Percentiles rank a stretch among this genome's conserved stretches.
phyloP scores from a whole-genome alignment of 1,140 invertebrate species.

The Drosophila sp. region DNA sequence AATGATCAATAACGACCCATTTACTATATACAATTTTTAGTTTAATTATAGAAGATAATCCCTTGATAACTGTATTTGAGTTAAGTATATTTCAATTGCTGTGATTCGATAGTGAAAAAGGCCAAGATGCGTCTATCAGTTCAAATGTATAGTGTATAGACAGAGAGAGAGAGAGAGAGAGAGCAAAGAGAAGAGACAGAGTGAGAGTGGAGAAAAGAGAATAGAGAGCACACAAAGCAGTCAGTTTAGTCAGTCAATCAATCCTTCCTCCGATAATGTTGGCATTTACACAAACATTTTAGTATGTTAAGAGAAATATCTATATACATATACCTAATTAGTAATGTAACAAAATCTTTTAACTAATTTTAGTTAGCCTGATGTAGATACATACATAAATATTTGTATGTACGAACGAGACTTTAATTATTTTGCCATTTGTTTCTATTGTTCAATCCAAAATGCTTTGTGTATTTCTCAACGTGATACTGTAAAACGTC shows the following conservation, averaged over 20 bases:
- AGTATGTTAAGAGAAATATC: slow-evolving; percentile 48
- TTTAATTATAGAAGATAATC: slow-evolving; percentile 39
- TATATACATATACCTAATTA: slow-evolving; percentile 39
- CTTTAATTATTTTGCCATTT: slow-evolving; percentile 61
- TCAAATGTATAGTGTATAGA: slow-evolving; percentile 83
- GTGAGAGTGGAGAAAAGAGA: slow-evolving; percentile 11
- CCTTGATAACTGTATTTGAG: slow-evolving; percentile 38
- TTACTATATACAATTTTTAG: slow-evolving; percentile 67
- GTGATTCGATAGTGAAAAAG: slow-evolving; percentile 81
- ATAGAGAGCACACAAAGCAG: slow-evolving; percentile 31
- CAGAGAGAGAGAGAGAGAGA: slow-evolving; percentile 43
- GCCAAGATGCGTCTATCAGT: slow-evolving; percentile 79
- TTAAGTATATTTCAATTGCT: slow-evolving; percentile 81
- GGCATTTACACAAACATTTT: slow-evolving; percentile 71
- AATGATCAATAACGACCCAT: slow-evolving; percentile 67
- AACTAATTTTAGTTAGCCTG: slow-evolving; percentile 73
- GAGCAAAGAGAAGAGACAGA: slow-evolving; percentile 15
- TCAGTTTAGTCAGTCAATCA: slow-evolving; percentile 72
- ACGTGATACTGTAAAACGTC: slow-evolving; percentile 78
- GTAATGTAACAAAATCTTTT: slow-evolving; percentile 50
- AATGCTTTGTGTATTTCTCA: slow-evolving; percentile 69
- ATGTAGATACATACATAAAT: slow-evolving; percentile 8
- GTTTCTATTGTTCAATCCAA: slow-evolving; percentile 39
- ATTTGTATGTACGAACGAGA: slow-evolving; percentile 21
- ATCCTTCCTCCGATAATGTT: slow-evolving; percentile 81